Conservation (phyloP, 2,113 vertebrate species). For the Nicator chloris region DNA sequence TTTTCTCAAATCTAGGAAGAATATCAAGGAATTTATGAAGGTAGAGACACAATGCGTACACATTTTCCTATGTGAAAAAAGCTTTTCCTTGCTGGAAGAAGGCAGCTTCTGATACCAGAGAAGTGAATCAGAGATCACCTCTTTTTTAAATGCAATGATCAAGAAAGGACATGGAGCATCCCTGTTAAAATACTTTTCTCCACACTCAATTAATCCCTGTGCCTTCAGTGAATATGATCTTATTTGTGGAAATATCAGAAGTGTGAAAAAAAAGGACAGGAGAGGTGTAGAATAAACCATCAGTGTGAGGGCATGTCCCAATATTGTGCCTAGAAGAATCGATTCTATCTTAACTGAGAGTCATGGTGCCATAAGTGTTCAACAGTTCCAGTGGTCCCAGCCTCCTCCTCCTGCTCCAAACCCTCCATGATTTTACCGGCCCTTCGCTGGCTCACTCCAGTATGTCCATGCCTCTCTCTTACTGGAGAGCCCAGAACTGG, state of each 20-base stretch:
- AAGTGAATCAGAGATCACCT: not conserved
- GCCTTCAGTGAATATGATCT: not conserved
- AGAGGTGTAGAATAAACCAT: not conserved
- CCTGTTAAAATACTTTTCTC: not conserved
- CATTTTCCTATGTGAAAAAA: not conserved
- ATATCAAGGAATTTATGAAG: not conserved
- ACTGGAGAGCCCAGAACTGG: not conserved
- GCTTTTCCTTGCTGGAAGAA: not conserved
- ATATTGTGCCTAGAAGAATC: fast-evolving
- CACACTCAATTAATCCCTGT: not conserved
- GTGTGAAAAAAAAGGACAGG: not conserved
- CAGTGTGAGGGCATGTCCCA: not conserved
- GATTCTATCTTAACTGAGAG: not conserved
- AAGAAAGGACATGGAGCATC: not conserved
- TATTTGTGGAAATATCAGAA: not conserved
- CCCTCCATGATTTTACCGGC: not conserved
- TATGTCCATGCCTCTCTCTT: not conserved
- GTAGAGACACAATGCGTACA: not conserved
- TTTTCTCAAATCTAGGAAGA: not conserved
- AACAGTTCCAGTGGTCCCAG: not conserved
- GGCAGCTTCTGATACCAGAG: not conserved
- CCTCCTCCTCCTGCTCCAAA: not conserved
- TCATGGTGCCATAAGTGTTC: not conserved
- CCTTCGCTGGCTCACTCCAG: not conserved
- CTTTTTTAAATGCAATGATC: not conserved